Evolutionary conservation across 2,113 vertebrate genomes (phyloP).

Genomic region (Upupa epops): DNA sequence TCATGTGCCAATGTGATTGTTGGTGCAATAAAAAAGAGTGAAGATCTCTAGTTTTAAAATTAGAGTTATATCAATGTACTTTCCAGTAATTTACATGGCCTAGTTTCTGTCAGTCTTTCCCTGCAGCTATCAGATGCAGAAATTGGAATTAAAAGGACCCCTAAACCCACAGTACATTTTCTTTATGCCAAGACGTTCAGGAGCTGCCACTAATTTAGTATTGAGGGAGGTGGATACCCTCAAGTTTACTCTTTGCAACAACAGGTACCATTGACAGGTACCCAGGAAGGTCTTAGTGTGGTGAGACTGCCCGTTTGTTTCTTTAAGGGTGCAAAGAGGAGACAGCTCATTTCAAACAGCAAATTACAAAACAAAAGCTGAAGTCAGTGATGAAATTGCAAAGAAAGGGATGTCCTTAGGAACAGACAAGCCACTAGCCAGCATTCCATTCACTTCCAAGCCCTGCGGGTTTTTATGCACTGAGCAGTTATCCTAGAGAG

Average conservation of each 20-base stretch:
- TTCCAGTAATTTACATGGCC: not conserved
- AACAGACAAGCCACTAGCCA: not conserved
- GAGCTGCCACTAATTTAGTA: not conserved
- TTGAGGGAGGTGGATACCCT: not conserved
- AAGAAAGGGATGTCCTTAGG: not conserved
- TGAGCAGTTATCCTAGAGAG: slow-evolving; percentile 60
- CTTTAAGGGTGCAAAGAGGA: not conserved
- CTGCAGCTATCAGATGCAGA: not conserved
- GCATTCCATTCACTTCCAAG: slow-evolving; percentile 9
- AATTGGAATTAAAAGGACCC: not conserved
- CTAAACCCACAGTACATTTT: not conserved
- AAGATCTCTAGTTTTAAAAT: not conserved
- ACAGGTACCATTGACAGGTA: not conserved
- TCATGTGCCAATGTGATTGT: not conserved
- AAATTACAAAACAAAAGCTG: not conserved
- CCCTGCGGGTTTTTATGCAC: not conserved
- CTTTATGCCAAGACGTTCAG: not conserved
- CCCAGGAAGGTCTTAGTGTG: not conserved
- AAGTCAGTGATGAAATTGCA: not conserved
- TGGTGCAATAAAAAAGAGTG: not conserved
- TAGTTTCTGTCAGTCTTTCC: not conserved
- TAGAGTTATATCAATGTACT: not conserved
- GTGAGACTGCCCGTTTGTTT: not conserved
- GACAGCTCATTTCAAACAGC: not conserved
- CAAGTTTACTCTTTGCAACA: not conserved